Evolutionary conservation across 2,113 vertebrate species (phyloP).

Genomic region (Aix galericulata): DNA sequence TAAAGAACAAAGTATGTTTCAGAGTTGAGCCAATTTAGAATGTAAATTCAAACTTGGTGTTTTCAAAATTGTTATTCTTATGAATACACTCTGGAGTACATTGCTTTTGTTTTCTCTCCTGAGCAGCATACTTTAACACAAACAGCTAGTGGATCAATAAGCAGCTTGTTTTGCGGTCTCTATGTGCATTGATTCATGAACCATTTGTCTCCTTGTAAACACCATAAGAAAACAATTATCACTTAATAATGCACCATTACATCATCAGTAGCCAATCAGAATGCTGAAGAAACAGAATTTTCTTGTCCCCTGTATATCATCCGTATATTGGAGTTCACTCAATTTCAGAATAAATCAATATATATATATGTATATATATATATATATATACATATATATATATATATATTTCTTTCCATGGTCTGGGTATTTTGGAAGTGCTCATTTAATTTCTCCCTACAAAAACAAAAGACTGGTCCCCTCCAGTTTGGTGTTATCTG

Average conservation of each 20-base stretch:
- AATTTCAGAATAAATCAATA: constrained; percentile 5
- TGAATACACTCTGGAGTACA: background rate
- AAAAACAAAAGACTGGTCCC: background rate
- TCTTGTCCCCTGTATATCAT: background rate
- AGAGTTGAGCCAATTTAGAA: background rate
- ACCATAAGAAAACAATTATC: constrained; percentile 31
- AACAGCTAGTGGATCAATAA: constrained; percentile 43
- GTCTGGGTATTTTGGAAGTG: background rate
- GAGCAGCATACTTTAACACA: constrained; percentile 27
- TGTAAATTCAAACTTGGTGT: background rate
- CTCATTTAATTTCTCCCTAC: background rate
- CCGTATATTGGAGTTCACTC: background rate
- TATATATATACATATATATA: background rate
- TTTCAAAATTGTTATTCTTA: background rate
- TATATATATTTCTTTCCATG: background rate
- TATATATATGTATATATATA: background rate
- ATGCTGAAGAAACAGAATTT: background rate
- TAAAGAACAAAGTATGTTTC: background rate
- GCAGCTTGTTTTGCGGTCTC: constrained; percentile 14
- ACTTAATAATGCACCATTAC: constrained; percentile 6
- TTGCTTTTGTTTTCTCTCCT: background rate
- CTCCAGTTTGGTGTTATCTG: background rate
- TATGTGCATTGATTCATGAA: constrained; percentile 6
- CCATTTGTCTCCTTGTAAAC: constrained; percentile 22
- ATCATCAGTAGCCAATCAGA: background rate